A percentile compares a stretch with the other conserved stretches of the same genome.
phyloP scores from a whole-genome alignment of 2,113 vertebrate genomes.

The Nibea albiflora region DNA sequence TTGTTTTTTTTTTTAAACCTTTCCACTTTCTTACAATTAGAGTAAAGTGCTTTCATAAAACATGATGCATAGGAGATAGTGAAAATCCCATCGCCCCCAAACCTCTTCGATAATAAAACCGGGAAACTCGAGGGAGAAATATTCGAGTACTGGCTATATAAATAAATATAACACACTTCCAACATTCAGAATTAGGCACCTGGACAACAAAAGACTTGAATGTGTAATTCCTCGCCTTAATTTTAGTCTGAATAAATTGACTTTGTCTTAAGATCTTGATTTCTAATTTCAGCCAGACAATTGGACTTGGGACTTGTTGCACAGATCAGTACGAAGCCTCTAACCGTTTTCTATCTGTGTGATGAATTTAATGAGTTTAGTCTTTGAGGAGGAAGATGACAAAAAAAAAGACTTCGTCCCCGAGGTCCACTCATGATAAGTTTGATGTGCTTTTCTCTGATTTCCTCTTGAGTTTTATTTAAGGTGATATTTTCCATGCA shows the following conservation, averaged over 20 bases:
- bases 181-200: slow-evolving; percentile 8
- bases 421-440: slow-evolving; percentile 35
- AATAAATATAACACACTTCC: slow-evolving; percentile 31
- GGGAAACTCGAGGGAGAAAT: slow-evolving; percentile 24
- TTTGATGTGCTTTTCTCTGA: slow-evolving; percentile 35
- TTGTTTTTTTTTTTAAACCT: slow-evolving; percentile 3
- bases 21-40: slow-evolving; percentile 36
- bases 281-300: slow-evolving; percentile 50
- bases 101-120: slow-evolving; percentile 25
- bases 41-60: slow-evolving; percentile 45
- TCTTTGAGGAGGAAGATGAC: slow-evolving; percentile 68
- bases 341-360: slow-evolving; percentile 9
- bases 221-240: slow-evolving; percentile 13
- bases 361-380: slow-evolving; percentile 63
- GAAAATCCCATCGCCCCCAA: slow-evolving; percentile 22
- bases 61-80: slow-evolving; percentile 39
- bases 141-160: slow-evolving; percentile 5
- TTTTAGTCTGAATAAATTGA: slow-evolving; percentile 28
- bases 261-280: slow-evolving; percentile 55
- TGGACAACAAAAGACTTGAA: slow-evolving; percentile 16
- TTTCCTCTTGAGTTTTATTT: slow-evolving; percentile 4
- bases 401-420: slow-evolving; percentile 25
- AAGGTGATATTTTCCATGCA: slow-evolving; percentile 26
- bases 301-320: slow-evolving; percentile 18
- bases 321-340: slow-evolving; percentile 11